phyloP scores from a whole-genome alignment of 2,797 vertebrate genomes.

The Tamandua tetradactyla region DNA sequence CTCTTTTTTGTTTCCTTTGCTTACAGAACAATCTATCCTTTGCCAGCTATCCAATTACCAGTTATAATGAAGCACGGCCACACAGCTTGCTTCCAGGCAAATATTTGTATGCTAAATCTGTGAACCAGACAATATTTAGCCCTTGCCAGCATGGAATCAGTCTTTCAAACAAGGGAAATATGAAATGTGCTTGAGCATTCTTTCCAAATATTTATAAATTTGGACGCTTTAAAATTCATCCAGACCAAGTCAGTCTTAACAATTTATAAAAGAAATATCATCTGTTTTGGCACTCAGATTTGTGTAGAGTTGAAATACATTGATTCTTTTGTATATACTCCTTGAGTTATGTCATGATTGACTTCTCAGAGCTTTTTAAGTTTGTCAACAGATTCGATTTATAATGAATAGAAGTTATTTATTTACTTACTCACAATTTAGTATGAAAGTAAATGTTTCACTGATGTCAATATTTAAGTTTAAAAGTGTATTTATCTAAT shows the following conservation, averaged over 20 bases:
- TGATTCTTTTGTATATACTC: neutral
- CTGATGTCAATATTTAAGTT: neutral
- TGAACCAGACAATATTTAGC: slow-evolving; percentile 15
- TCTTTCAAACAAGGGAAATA: slow-evolving; percentile 46
- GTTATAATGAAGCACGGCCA: neutral
- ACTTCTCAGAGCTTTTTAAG: neutral
- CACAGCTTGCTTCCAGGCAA: neutral
- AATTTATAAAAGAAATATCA: neutral
- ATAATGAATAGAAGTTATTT: neutral
- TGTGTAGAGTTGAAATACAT: neutral
- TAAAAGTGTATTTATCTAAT: neutral
- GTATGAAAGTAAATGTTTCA: neutral
- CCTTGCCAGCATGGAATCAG: neutral
- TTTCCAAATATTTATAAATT: slow-evolving; percentile 47
- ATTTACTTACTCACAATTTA: neutral
- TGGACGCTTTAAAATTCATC: neutral
- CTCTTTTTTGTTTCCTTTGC: neutral
- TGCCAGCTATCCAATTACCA: neutral
- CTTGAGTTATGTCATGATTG: neutral
- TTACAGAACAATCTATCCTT: neutral
- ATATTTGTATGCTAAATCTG: slow-evolving; percentile 24
- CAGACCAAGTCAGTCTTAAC: neutral
- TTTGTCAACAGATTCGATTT: neutral
- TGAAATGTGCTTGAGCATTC: slow-evolving; percentile 35
- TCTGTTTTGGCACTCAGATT: neutral